These are phyloP conservation scores for Crossocerus cetratus DNA, from an alignment of 2,888 invertebrate genomes.

Conservation along the genomic window DNA sequence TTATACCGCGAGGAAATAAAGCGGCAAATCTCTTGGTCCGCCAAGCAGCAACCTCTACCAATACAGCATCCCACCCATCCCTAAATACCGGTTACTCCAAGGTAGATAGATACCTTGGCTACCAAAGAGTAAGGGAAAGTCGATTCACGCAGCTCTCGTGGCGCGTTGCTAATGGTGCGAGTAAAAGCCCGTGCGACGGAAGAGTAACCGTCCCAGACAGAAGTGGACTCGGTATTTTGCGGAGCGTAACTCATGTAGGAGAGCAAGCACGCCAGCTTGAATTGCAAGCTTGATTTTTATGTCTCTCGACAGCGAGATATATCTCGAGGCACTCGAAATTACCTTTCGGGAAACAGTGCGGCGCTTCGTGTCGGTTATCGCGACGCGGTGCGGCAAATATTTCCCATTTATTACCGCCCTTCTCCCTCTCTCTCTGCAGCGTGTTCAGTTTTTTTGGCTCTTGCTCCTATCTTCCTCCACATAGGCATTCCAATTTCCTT, in stretches of 20 bases:
- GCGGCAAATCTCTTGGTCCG: not conserved
- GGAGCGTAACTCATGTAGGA: not conserved
- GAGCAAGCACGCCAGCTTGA: not conserved
- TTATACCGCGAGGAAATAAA: not conserved
- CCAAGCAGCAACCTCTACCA: not conserved
- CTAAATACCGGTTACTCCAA: slow-evolving; percentile 21
- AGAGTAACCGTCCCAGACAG: not conserved
- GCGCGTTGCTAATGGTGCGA: slow-evolving; percentile 13
- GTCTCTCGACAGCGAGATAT: not conserved
- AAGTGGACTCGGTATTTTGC: not conserved
- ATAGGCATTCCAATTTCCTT: too few species aligned
- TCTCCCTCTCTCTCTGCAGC: too few species aligned
- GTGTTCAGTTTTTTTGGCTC: too few species aligned
- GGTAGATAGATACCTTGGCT: slow-evolving; percentile 5
- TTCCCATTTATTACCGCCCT: too few species aligned
- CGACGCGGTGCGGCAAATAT: not conserved
- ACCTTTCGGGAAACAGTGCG: not conserved
- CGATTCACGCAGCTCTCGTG: slow-evolving; percentile 24
- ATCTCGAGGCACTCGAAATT: not conserved
- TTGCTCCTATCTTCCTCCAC: too few species aligned
- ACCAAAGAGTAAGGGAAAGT: slow-evolving; percentile 23
- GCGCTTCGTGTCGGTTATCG: not conserved
- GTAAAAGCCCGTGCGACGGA: slow-evolving; percentile 1
- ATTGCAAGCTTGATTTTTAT: not conserved
- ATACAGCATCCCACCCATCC: slow-evolving; percentile 16